Evolutionary conservation across 1,140 invertebrate genomes (phyloP).

Genomic region (Rhagoletis zephyria): DNA sequence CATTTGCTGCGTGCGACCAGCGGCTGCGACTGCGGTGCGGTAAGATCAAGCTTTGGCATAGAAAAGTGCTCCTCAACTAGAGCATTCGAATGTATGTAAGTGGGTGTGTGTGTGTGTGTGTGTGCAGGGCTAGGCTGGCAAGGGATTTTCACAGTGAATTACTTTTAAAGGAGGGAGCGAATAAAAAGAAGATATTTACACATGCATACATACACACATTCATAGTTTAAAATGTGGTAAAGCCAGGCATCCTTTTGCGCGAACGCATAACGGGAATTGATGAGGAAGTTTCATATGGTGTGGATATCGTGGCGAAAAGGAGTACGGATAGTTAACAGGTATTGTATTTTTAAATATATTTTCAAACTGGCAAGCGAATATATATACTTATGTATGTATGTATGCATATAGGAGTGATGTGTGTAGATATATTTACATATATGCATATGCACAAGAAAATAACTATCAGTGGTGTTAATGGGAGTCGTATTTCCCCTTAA

Average conservation of each 20-base stretch:
- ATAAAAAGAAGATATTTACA: neutral
- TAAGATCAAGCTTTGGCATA: slow-evolving; percentile 46
- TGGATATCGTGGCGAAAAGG: neutral
- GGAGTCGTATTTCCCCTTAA: no score
- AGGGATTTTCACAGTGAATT: neutral
- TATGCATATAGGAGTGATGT: neutral
- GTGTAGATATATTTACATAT: neutral
- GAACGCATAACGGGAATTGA: slow-evolving; percentile 39
- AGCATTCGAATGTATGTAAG: neutral
- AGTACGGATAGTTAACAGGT: neutral
- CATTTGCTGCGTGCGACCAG: slow-evolving; percentile 53
- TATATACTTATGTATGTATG: neutral
- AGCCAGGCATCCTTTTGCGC: neutral
- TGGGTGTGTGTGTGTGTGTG: neutral
- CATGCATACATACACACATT: no score
- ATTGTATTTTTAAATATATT: neutral
- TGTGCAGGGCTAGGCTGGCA: neutral
- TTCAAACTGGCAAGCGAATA: neutral
- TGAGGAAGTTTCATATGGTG: neutral
- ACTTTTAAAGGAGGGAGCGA: neutral
- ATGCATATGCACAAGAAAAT: neutral
- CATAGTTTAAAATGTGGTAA: neutral
- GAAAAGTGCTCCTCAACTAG: slow-evolving; percentile 12
- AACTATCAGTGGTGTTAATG: neutral
- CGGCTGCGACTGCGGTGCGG: neutral